A percentile compares a stretch with the other conserved stretches of the same genome.
These are phyloP conservation scores for Columba janthina DNA, from an alignment of 2,113 vertebrate genomes.

Conservation along the genomic window DNA sequence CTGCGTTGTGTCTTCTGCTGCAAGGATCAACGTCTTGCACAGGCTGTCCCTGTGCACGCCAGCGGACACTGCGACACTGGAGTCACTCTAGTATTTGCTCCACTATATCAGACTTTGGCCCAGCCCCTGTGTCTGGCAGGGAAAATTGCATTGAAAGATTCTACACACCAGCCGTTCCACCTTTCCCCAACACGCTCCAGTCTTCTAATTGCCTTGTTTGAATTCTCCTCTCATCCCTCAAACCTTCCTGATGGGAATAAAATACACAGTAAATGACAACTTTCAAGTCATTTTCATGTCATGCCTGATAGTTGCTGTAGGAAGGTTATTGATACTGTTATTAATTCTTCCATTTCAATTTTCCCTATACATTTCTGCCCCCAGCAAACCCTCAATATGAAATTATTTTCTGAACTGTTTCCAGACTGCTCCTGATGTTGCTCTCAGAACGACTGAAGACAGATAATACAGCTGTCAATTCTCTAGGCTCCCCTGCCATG, in stretches of 20 bases:
- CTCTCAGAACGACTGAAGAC: slow-evolving; percentile 20
- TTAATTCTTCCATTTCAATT: slow-evolving; percentile 57
- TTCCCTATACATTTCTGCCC: slow-evolving; percentile 35
- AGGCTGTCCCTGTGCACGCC: not conserved
- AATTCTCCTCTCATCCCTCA: slow-evolving; percentile 37
- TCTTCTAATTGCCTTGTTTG: slow-evolving; percentile 46
- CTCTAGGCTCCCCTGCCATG: slow-evolving; percentile 45
- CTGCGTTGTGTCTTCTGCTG: not conserved
- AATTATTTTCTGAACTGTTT: slow-evolving; percentile 32
- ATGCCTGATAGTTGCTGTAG: not conserved
- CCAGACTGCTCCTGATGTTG: slow-evolving; percentile 31
- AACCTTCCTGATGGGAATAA: slow-evolving; percentile 35
- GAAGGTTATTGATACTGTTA: slow-evolving; percentile 55
- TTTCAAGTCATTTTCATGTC: slow-evolving; percentile 32
- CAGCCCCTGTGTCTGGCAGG: not conserved
- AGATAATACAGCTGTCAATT: slow-evolving; percentile 66
- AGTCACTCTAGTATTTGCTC: not conserved
- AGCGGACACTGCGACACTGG: not conserved
- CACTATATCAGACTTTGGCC: not conserved
- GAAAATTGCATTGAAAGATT: not conserved
- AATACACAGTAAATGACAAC: slow-evolving; percentile 32
- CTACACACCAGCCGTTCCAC: not conserved
- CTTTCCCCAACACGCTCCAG: not conserved
- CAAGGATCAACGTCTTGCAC: not conserved
- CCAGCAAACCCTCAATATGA: slow-evolving; percentile 28